phyloP scores from a whole-genome alignment of 2,113 vertebrate genomes.

The Labrus mixtus region DNA sequence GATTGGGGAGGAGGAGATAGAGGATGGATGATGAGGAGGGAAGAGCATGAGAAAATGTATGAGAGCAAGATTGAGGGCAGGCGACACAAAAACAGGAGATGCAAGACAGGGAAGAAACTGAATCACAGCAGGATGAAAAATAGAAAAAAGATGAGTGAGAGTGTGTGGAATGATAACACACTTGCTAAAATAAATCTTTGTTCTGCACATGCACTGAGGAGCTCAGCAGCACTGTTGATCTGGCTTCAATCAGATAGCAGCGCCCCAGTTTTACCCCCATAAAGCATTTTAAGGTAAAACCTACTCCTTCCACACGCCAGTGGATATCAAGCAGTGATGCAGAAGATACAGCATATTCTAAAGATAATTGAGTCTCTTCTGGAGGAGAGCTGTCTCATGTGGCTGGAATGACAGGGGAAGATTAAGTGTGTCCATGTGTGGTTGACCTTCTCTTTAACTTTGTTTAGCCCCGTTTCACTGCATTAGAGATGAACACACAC shows the following conservation, averaged over 20 bases:
- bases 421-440: conserved; percentile 62
- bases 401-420: conserved; percentile 51
- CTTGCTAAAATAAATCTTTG: conserved; percentile 35
- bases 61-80: not conserved
- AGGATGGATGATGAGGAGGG: conserved; percentile 13
- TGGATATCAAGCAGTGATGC: conserved; percentile 4
- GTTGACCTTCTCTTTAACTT: conserved; percentile 80
- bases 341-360: conserved; percentile 23
- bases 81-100: conserved; percentile 23
- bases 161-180: conserved; percentile 10
- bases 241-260: conserved; percentile 16
- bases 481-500: conserved; percentile 41
- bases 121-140: conserved; percentile 1
- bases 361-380: conserved; percentile 49
- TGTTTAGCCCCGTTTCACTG: conserved; percentile 67
- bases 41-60: conserved; percentile 6
- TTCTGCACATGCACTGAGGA: conserved; percentile 14
- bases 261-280: conserved; percentile 7
- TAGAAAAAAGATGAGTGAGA: conserved; percentile 8
- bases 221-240: conserved; percentile 10
- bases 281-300: conserved; percentile 9
- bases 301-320: not conserved
- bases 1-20: conserved; percentile 7
- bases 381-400: conserved; percentile 34
- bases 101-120: conserved; percentile 19